Conservation (phyloP, 2,113 vertebrate species). For the Procavia capensis region DNA sequence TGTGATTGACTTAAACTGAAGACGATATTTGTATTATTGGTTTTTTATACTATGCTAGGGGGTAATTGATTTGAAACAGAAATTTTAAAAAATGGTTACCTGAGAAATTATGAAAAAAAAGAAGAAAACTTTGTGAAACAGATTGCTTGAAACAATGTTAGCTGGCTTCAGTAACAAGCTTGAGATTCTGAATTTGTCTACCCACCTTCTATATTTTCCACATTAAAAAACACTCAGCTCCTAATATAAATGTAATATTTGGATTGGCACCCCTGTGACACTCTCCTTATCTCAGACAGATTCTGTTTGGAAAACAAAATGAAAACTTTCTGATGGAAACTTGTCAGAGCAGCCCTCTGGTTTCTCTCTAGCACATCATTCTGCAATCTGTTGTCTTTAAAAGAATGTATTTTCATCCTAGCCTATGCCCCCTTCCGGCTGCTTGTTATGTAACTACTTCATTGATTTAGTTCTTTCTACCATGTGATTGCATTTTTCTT, state of each 20-base stretch:
- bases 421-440: neutral
- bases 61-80: neutral
- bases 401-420: neutral
- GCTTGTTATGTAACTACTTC: constrained; percentile 30
- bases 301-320: neutral
- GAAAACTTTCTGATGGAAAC: neutral
- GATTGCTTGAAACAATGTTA: neutral
- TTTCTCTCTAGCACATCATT: neutral
- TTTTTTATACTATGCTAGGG: neutral
- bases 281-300: neutral
- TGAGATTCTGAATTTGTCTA: neutral
- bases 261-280: neutral
- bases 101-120: neutral
- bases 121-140: neutral
- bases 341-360: neutral
- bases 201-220: neutral
- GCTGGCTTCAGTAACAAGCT: neutral
- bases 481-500: constrained; percentile 61
- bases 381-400: constrained; percentile 36
- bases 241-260: neutral
- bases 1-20: neutral
- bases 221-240: neutral
- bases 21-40: neutral
- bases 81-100: neutral
- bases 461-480: constrained; percentile 60